Base-by-base conservation (phyloP, 35 echinoderm and acorn worm species). In the Anneissia japonica region DNA sequence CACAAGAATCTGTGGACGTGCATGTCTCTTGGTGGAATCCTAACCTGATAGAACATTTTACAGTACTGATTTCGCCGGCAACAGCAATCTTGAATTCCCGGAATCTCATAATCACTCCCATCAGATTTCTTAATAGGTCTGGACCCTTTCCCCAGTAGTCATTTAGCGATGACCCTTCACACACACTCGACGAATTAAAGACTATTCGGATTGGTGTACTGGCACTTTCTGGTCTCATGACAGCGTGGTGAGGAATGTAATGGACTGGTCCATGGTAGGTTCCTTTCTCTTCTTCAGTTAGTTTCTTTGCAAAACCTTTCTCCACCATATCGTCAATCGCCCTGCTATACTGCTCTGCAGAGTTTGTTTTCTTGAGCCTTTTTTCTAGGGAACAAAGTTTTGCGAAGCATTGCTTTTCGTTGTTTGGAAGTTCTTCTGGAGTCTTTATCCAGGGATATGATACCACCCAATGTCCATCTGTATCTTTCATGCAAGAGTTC, bases 61-160 rank as follows among this genome's bases (percentile, higher is more conserved):
- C n/a, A n/a, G n/a, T 64, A 28, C 35, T 74, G 31, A 90, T 94
- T 39, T 94, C 88, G 34, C 75, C 40, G 14, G 40, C 40, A 43
- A 43, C 6, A 26, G 21, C 31, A 32, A 75, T 6, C 26, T 75
- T n/a, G 31, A 75, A 32, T 7, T 32, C 23, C 7, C 31, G 3
- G 6, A 32, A 32, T 30, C 26, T n/a, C 26, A 32, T 75, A 4
- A 30, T 30, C 73, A 30, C 31, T 9, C 31, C 73, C 31, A 77
- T 34, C 30, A 90, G 76, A 23, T 78, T 90, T 80, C 90, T 90
- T 32, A 90, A 79, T 21, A 90, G 80, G 39, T 94, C 88, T 83
- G 92, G 88, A 38, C 88, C 92, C 72, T 94, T 90, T 0, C 82
- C 29, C 84, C 88, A 94, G 39, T 94, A 87, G 43, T 87, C 92